Evolutionary conservation across 2,888 invertebrate species (phyloP).

Genomic region (Timandra comae): DNA sequence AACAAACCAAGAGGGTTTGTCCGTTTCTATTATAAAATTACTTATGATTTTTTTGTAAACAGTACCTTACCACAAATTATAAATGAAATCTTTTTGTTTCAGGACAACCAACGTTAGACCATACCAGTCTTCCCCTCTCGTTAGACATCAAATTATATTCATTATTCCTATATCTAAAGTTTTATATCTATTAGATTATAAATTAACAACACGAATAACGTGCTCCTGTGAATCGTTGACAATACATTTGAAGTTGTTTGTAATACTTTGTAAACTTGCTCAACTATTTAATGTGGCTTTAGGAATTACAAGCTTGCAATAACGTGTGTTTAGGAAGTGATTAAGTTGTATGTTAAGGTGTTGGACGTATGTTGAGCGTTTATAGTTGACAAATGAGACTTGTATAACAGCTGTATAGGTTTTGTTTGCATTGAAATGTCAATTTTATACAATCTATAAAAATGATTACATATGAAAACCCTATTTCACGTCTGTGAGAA

Average conservation of each 20-base stretch:
- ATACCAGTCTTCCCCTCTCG: constrained; percentile 71
- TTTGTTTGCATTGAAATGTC: no score
- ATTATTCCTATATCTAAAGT: constrained; percentile 67
- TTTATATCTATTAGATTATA: constrained; percentile 66
- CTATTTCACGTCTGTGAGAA: no score
- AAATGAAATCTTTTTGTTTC: constrained; percentile 39
- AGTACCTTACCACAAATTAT: no score
- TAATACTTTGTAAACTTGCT: constrained; percentile 66
- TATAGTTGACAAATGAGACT: no score
- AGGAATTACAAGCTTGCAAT: constrained; percentile 11
- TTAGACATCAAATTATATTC: constrained; percentile 69
- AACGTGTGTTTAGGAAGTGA: constrained; percentile 23
- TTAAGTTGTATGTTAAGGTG: no score
- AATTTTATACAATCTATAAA: no score
- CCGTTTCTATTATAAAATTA: not conserved
- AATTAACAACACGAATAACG: constrained; percentile 41
- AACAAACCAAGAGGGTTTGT: no score
- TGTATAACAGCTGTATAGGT: no score
- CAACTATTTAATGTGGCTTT: constrained; percentile 52
- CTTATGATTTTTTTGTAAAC: not conserved
- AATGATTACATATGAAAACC: no score
- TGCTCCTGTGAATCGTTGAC: constrained; percentile 69
- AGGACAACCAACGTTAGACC: constrained; percentile 68
- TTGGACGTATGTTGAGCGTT: no score
- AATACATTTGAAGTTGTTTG: constrained; percentile 65